Evolutionary conservation across 2,797 vertebrate species (phyloP), one percentile per base, ranked within the genome.

Genomic region (Eupleurogrammus muticus): DNA sequence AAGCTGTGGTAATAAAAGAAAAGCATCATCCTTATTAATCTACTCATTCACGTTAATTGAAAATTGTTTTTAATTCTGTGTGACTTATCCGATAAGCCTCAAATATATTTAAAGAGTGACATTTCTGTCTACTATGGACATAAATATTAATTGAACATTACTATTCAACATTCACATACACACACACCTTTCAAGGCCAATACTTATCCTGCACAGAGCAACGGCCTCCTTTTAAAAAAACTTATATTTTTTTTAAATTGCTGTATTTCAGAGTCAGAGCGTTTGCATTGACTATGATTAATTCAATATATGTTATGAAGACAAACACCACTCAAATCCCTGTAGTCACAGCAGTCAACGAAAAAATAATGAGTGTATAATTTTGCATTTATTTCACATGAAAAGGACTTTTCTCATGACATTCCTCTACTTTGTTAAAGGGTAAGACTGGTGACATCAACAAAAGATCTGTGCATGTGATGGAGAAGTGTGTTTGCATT

Each of bases 291-390:
- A 56, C 21, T 64, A 24, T n/a, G n/a, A 56, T 19, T 64, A 24
- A 17, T 19, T 57, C 47, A 56, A 19, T 51, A 21, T 63, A 57
- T 56, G 52, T 77, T 65, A 34, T 70, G 66, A 80, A 76, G 72
- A 53, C 47, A 20, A 83, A 74, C 54, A 16, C 16, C 16, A 16
- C n/a, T 59, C n/a, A 35, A 21, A 53, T 69, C 51, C 51, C 34
- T 34, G 62, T 53, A 51, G 55, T 71, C 66, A 42, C 24, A 9
- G 1, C 50, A 61, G 54, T 20, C 34, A 34, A 62, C n/a, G 54
- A 36, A 28, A 57, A 50, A 56, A 55, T 51, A 4, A 69, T 34
- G 19, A 49, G 16, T 38, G 16, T 51, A 49, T 36, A 36, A 9
- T 50, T 62, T 56, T 35, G n/a, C 46, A 55, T 42, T n/a, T 10